Conservation (phyloP, 1,140 invertebrate species). For the Glossosoma conforme region DNA sequence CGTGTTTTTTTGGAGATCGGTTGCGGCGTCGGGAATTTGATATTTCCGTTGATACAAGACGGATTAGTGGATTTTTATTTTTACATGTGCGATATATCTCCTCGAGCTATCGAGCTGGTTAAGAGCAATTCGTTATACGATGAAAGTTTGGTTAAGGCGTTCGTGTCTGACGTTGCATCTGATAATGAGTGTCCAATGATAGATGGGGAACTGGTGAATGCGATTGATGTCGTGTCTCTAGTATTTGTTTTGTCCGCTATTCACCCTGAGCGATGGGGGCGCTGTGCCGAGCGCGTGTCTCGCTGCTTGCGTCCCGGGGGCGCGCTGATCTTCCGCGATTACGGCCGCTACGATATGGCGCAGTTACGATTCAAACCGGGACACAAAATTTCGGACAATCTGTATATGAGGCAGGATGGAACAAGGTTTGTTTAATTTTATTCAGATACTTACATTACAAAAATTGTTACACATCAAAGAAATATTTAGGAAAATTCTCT, state of each 20-base stretch:
- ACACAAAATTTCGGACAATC: slow-evolving; percentile 89
- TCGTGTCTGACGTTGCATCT: not conserved
- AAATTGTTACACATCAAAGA: too few relatives aligned
- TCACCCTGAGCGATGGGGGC: slow-evolving; percentile 74
- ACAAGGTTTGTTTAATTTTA: too few relatives aligned
- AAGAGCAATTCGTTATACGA: slow-evolving; percentile 61
- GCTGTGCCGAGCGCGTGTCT: slow-evolving; percentile 66
- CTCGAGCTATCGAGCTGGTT: slow-evolving; percentile 83
- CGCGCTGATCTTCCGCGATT: slow-evolving; percentile 88
- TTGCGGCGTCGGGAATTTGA: slow-evolving; percentile 95
- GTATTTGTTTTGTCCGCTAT: slow-evolving; percentile 97
- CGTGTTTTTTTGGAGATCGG: slow-evolving; percentile 79
- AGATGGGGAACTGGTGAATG: slow-evolving; percentile 37
- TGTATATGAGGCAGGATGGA: slow-evolving; percentile 96
- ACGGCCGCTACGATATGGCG: slow-evolving; percentile 97
- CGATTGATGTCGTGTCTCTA: slow-evolving; percentile 81
- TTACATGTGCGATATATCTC: slow-evolving; percentile 93
- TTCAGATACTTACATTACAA: too few relatives aligned
- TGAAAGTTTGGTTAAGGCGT: slow-evolving; percentile 35
- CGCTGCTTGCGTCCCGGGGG: slow-evolving; percentile 76
- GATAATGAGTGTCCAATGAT: not conserved
- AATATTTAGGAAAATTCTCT: too few relatives aligned
- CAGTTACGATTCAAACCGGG: slow-evolving; percentile 91
- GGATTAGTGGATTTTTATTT: slow-evolving; percentile 64
- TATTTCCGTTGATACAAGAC: slow-evolving; percentile 88